phyloP scores from a whole-genome alignment of 2,113 vertebrate species.

The Pachypanchax playfairii region DNA sequence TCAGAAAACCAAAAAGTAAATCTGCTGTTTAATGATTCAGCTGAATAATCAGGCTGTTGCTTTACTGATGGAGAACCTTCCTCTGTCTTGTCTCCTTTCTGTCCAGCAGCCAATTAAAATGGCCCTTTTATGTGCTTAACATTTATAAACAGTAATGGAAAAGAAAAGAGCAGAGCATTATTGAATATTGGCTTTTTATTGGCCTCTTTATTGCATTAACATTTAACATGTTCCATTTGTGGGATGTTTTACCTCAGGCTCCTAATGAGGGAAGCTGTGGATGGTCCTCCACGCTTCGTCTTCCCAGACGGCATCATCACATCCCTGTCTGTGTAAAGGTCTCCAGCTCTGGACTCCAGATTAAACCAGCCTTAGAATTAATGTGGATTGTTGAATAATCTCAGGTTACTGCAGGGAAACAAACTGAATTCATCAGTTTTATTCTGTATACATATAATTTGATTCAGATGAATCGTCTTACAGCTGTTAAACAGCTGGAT shows the following conservation, averaged over 20 bases:
- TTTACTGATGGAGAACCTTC: not conserved
- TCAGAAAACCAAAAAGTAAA: not conserved
- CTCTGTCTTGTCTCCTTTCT: not conserved
- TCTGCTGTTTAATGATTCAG: not conserved
- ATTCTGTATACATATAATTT: too few relatives aligned
- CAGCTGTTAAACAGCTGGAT: too few relatives aligned
- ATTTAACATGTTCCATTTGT: conserved; percentile 52
- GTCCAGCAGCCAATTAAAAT: not conserved
- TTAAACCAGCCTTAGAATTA: not conserved
- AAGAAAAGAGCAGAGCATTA: conserved; percentile 16
- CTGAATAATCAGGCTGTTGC: not conserved
- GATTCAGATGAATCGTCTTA: too few relatives aligned
- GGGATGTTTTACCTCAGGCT: conserved; percentile 31
- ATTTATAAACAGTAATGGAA: conserved; percentile 41
- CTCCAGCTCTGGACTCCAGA: not conserved
- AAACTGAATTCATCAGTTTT: too few relatives aligned
- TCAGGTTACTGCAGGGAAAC: not conserved
- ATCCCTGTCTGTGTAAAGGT: not conserved
- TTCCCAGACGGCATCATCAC: not conserved
- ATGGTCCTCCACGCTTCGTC: not conserved
- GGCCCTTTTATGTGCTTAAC: conserved; percentile 26
- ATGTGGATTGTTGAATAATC: not conserved
- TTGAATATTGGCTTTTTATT: conserved; percentile 41
- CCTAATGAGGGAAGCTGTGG: conserved; percentile 20
- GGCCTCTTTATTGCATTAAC: conserved; percentile 57